phyloP scores from a whole-genome alignment of 1,140 invertebrate genomes.

The Dendrolimus punctatus region DNA sequence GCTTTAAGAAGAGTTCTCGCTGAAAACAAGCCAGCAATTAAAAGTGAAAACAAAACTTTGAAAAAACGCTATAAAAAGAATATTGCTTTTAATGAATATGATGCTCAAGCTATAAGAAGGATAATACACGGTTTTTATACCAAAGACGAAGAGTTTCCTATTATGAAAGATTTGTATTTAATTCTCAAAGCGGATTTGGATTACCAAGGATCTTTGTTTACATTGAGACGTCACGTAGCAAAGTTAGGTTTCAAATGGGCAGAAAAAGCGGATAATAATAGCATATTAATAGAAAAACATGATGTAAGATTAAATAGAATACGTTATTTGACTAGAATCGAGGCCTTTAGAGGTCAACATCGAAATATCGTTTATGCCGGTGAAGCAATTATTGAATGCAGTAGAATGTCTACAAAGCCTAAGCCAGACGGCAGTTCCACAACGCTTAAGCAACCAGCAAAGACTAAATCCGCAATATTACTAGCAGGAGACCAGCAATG shows the following conservation, averaged over 20 bases:
- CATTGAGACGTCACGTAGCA: conserved; percentile 7
- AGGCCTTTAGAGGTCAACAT: conserved; percentile 9
- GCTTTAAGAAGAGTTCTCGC: conserved; percentile 4
- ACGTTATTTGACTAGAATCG: conserved; percentile 13
- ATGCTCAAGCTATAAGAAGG: conserved; percentile 8
- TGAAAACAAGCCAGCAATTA: conserved; percentile 4
- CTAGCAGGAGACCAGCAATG: conserved; percentile 16
- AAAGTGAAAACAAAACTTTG: conserved; percentile 2
- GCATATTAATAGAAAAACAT: conserved; percentile 15
- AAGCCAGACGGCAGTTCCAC: conserved; percentile 7
- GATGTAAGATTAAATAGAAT: conserved; percentile 10
- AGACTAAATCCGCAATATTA: conserved; percentile 17
- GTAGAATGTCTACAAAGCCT: conserved; percentile 5
- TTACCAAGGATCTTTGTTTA: conserved; percentile 10
- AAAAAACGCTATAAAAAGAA: conserved; percentile 2
- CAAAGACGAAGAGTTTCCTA: conserved; percentile 11
- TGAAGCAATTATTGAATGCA: conserved; percentile 10
- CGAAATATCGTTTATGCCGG: conserved; percentile 13
- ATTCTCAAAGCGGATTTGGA: conserved; percentile 12
- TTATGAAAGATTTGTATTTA: conserved; percentile 10
- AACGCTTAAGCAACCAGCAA: conserved; percentile 15
- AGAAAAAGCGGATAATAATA: conserved; percentile 12
- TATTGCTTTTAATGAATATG: conserved; percentile 6
- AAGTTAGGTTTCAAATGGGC: conserved; percentile 15
- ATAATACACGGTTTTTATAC: conserved; percentile 13